Evolutionary conservation across 2,113 vertebrate species (phyloP).

Genomic region (Nettapus auritus): DNA sequence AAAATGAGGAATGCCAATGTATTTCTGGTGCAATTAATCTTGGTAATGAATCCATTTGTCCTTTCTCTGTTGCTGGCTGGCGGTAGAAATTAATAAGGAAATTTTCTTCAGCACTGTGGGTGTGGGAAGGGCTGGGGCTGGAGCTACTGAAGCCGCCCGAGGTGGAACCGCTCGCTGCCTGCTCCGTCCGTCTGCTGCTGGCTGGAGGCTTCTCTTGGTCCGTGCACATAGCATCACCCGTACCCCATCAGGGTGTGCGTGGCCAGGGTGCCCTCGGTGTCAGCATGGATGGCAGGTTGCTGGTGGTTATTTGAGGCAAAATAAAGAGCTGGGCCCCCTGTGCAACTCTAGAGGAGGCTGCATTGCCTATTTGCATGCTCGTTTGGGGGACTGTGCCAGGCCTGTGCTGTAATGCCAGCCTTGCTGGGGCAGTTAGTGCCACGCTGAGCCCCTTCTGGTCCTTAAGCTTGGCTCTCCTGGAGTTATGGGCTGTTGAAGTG

Average conservation of each 20-base stretch:
- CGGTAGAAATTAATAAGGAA: background rate
- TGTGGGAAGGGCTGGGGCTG: background rate
- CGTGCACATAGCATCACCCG: rapidly evolving
- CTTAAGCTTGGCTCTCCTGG: background rate
- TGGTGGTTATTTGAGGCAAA: rapidly evolving
- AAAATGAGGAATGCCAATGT: constrained; percentile 61
- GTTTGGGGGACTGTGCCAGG: background rate
- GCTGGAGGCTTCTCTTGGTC: background rate
- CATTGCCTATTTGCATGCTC: background rate
- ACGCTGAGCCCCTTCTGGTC: background rate
- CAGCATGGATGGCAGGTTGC: background rate
- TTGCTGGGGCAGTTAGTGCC: background rate
- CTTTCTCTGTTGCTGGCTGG: background rate
- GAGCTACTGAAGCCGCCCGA: background rate
- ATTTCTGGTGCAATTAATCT: constrained; percentile 57
- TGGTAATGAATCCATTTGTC: constrained; percentile 44
- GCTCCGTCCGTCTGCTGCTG: rapidly evolving
- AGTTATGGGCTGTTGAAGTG: background rate
- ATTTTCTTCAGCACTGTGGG: background rate
- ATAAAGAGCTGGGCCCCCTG: background rate
- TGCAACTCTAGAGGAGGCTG: background rate
- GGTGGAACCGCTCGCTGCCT: background rate
- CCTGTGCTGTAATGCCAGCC: background rate
- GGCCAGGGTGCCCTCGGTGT: rapidly evolving
- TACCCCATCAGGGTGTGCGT: rapidly evolving